These are phyloP conservation scores for Macropus fuliginosus DNA, from an alignment of 2,797 vertebrate species.

Conservation along the genomic window DNA sequence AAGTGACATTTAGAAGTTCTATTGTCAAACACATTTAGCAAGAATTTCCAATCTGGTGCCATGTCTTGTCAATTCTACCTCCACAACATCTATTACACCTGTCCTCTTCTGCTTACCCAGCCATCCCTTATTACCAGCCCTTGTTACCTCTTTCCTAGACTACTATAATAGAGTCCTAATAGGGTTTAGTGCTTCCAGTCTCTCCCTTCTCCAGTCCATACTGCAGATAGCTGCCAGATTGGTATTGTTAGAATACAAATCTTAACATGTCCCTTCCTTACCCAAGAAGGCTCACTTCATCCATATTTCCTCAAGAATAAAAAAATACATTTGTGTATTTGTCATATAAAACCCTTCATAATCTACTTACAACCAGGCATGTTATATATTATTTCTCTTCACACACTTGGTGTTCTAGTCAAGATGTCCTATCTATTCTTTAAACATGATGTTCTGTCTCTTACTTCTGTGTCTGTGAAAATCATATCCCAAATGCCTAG, in stretches of 20 bases:
- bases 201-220: not conserved
- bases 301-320: not conserved
- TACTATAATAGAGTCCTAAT: not conserved
- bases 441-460: not conserved
- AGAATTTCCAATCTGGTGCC: not conserved
- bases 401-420: not conserved
- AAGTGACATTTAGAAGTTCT: constrained; percentile 50
- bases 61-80: not conserved
- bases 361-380: not conserved
- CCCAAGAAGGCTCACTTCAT: not conserved
- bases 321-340: not conserved
- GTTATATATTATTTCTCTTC: not conserved
- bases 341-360: not conserved
- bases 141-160: not conserved
- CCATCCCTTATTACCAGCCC: not conserved
- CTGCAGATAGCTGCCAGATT: not conserved
- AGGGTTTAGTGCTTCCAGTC: not conserved
- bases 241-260: not conserved
- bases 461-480: not conserved
- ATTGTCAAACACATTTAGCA: constrained; percentile 39
- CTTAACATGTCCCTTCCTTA: not conserved
- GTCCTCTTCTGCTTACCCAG: not conserved
- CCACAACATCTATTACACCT: not conserved
- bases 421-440: not conserved
- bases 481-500: not conserved